Evolutionary conservation across 2,113 vertebrate species (phyloP).

Genomic region (Camelus dromedarius): DNA sequence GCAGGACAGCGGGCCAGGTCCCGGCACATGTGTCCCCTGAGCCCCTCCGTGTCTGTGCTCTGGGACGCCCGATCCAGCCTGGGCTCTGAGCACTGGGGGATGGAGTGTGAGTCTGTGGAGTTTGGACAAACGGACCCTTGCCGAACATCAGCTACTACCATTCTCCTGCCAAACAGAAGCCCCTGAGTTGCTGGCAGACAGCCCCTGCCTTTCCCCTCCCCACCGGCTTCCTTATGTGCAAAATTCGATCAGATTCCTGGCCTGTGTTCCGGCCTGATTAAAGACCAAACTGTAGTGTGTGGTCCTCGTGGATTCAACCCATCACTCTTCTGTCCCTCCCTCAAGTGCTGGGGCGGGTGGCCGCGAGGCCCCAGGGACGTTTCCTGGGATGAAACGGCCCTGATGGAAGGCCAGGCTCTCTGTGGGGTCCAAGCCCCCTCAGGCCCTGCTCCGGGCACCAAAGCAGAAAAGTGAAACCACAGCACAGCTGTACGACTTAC

Average conservation of each 20-base stretch:
- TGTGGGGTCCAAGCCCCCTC: not conserved
- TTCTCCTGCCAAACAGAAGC: not conserved
- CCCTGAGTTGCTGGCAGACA: not conserved
- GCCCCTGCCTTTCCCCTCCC: not conserved
- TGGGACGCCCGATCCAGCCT: rapidly evolving
- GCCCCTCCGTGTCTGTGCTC: not conserved
- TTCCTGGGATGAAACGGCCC: not conserved
- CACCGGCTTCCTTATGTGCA: not conserved
- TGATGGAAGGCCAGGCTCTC: rapidly evolving
- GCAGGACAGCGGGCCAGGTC: no score
- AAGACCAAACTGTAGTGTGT: not conserved
- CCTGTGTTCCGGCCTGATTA: rapidly evolving
- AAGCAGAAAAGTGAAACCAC: not conserved
- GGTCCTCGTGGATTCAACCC: not conserved
- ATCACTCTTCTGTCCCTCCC: not conserved
- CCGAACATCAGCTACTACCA: rapidly evolving
- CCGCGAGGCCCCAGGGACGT: not conserved
- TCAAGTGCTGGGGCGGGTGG: not conserved
- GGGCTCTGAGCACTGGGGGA: not conserved
- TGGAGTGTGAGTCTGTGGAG: not conserved
- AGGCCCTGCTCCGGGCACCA: not conserved
- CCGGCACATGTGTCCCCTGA: rapidly evolving
- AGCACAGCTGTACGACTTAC: rapidly evolving
- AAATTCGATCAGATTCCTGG: not conserved
- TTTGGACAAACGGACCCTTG: no score